Base-by-base conservation (phyloP, 2,888 invertebrate genomes). In the Coenonympha arcania region DNA sequence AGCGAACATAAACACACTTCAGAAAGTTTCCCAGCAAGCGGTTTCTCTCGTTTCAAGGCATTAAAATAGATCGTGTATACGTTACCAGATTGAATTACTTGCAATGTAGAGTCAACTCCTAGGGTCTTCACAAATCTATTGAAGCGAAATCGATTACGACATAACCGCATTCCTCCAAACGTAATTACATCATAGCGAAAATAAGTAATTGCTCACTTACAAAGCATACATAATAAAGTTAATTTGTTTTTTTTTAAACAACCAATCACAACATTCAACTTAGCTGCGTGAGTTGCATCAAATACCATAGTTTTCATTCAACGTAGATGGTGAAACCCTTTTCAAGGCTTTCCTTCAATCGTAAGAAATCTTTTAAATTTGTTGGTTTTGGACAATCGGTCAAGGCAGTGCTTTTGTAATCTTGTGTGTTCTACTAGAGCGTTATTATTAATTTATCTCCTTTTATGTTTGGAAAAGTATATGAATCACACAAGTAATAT, bases 1-100 rank as follows among this genome's bases (percentile, higher is more conserved):
- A 68, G 62, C 60, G 59, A 64, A 66, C 56, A 64, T 65, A 70
- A 66, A 66, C 62, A 69, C 56, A 58, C 53, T 54, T 56, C 53
- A 56, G 50, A 54, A 54, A 54, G 55, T 55, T 56, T 48, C 53
- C 57, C 31, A 49, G 24, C 46, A 44, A 40, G 54, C 40, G 50
- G 57, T 53, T 51, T 52, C 41, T 58, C 60, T 63, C 57, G 62
- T 37, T 49, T 49, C 18, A 31, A 39, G 33, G 22, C 26, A 52
- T 42, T 46, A 43, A 51, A 50, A 45, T 41, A 45, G 42, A 48
- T 48, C 39, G 31, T n/a, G n/a, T 52, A 39, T 52, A 31, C 24
- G 33, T 37, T 44, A 26, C 31, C 16, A 48, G 37, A 48, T 48
- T 48, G n/a, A 34, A 39, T 52, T 31, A 46, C 43, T 43, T 26